Conservation (phyloP, 1,140 invertebrate species). For the Aphelenchoides fujianensis region DNA sequence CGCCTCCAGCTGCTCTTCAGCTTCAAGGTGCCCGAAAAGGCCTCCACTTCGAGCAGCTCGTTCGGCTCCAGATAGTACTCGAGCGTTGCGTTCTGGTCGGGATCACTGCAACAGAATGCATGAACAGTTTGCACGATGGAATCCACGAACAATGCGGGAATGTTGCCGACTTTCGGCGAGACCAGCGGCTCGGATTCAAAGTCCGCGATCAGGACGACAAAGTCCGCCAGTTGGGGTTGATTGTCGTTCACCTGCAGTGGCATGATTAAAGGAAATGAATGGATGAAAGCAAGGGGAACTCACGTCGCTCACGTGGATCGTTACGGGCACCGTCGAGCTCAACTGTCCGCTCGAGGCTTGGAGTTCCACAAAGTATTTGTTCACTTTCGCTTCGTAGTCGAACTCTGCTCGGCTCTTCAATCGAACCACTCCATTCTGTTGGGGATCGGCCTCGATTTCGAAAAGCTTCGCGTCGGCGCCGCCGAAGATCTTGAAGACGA, state of each 20-base stretch:
- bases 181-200: conserved; percentile 42
- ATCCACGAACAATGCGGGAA: conserved; percentile 58
- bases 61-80: conserved; percentile 57
- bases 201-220: conserved; percentile 45
- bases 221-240: conserved; percentile 53
- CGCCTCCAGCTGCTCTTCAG: conserved; percentile 79
- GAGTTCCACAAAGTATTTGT: conserved; percentile 53
- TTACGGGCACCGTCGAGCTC: conserved; percentile 55
- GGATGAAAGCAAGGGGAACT: background rate
- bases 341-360: conserved; percentile 60
- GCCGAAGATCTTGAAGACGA: conserved; percentile 59
- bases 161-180: conserved; percentile 41
- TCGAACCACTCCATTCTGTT: conserved; percentile 43
- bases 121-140: no score
- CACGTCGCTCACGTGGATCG: conserved; percentile 54
- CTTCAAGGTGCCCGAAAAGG: conserved; percentile 39
- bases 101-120: conserved; percentile 57
- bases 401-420: conserved; percentile 54
- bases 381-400: conserved; percentile 58
- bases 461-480: conserved; percentile 58
- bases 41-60: conserved; percentile 51
- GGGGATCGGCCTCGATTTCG: conserved; percentile 51
- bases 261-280: background rate
- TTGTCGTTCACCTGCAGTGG: conserved; percentile 52
- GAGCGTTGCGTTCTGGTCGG: conserved; percentile 60